These are phyloP conservation scores for Agonopterix subpropinquella DNA, from an alignment of 2,888 invertebrate species.

Conservation along the genomic window DNA sequence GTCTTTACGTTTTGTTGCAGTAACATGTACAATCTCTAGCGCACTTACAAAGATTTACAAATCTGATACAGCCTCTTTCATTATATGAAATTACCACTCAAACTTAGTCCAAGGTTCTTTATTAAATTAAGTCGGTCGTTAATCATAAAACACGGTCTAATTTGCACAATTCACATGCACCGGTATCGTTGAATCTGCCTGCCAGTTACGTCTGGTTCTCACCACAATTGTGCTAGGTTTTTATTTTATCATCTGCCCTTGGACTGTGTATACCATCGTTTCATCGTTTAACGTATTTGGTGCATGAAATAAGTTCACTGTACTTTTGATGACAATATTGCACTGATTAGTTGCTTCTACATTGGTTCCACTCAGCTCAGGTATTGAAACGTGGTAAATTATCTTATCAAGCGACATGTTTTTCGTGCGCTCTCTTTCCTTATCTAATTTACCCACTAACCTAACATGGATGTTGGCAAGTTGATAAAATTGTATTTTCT, in stretches of 20 bases:
- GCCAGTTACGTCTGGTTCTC: slow-evolving; percentile 22
- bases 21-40: no score
- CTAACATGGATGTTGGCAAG: slow-evolving; percentile 42
- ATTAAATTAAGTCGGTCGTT: slow-evolving; percentile 2
- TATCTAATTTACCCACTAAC: slow-evolving; percentile 59
- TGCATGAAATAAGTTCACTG: slow-evolving; percentile 49
- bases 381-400: neutral
- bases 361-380: neutral
- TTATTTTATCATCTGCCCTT: slow-evolving; percentile 41
- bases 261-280: slow-evolving; percentile 43
- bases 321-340: slow-evolving; percentile 37
- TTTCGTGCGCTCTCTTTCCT: slow-evolving; percentile 33
- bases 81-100: neutral
- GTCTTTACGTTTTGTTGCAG: neutral
- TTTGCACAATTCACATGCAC: slow-evolving; percentile 7
- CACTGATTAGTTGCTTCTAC: slow-evolving; percentile 12
- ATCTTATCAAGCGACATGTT: slow-evolving; percentile 26
- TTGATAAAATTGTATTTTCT: slow-evolving; percentile 27
- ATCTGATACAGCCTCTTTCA: neutral
- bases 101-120: neutral
- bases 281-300: slow-evolving; percentile 36
- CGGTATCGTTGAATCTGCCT: slow-evolving; percentile 11
- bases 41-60: no score
- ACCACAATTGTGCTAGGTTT: slow-evolving; percentile 19
- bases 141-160: neutral